A percentile compares a stretch with the other conserved stretches of the same genome.
Conservation (phyloP, 2,797 vertebrate genomes). For the Cottoperca gobio region DNA sequence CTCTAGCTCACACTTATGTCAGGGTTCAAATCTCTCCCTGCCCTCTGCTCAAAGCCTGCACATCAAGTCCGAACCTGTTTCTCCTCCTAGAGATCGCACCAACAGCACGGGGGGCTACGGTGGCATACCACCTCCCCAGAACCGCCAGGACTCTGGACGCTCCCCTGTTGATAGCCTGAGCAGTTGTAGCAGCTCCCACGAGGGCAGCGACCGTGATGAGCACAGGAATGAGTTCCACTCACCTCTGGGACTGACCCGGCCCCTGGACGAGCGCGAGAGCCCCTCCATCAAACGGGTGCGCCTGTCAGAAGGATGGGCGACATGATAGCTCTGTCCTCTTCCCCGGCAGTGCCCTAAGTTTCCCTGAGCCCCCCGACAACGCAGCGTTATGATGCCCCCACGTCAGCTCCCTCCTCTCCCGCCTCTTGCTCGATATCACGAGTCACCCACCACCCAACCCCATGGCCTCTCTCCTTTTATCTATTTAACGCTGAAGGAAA, state of each 20-base stretch:
- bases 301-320: constrained; percentile 98
- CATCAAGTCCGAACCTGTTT: constrained; percentile 99
- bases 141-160: constrained; percentile 96
- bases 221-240: constrained; percentile 99
- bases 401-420: constrained; percentile 57
- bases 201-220: constrained; percentile 98
- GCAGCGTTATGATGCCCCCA: constrained; percentile 58
- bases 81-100: constrained; percentile 99
- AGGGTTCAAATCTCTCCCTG: constrained; percentile 99
- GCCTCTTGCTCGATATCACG: constrained; percentile 66
- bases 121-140: constrained; percentile 87
- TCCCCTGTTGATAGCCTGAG: constrained; percentile 99
- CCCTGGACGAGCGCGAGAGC: constrained; percentile 97
- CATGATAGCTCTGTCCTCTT: constrained; percentile 87
- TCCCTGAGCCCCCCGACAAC: constrained; percentile 54
- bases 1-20: constrained; percentile 99
- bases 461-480: constrained; percentile 70
- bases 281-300: constrained; percentile 98
- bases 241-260: constrained; percentile 96
- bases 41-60: constrained; percentile 99
- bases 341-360: constrained; percentile 56
- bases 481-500: constrained; percentile 74
- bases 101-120: constrained; percentile 94
- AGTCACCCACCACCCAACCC: constrained; percentile 71
- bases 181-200: constrained; percentile 99